Conservation (phyloP, 2,113 vertebrate species). For the Austrofundulus limnaeus region DNA sequence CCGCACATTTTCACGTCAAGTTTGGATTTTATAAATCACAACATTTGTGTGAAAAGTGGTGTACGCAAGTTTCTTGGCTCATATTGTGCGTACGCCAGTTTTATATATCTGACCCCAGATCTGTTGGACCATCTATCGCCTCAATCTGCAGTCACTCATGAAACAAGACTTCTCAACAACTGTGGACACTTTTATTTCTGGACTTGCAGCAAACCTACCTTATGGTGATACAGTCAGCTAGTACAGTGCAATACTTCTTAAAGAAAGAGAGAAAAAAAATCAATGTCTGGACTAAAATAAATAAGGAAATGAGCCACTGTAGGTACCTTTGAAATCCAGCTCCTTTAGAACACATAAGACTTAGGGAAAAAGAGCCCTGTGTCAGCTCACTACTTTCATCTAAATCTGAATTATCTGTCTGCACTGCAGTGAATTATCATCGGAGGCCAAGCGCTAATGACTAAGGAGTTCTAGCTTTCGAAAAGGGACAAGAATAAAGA, state of each 20-base stretch:
- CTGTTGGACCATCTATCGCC: too few relatives aligned
- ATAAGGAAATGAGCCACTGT: background rate
- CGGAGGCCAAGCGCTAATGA: conserved; percentile 45
- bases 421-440: conserved; percentile 47
- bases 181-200: too few relatives aligned
- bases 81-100: too few relatives aligned
- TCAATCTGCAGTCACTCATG: too few relatives aligned
- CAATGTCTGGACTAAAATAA: background rate
- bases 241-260: background rate
- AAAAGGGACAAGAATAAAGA: background rate
- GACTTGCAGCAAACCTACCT: conserved; percentile 2
- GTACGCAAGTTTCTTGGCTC: too few relatives aligned
- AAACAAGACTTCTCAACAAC: too few relatives aligned
- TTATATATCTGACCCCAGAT: too few relatives aligned
- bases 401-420: conserved; percentile 51
- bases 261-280: background rate
- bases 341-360: conserved; percentile 13
- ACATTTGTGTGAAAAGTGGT: too few relatives aligned
- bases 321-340: conserved; percentile 11
- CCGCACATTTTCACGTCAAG: too few relatives aligned
- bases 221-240: background rate
- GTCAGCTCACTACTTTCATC: conserved; percentile 50
- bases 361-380: conserved; percentile 2
- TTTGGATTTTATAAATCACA: too few relatives aligned
- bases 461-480: conserved; percentile 24